Conservation (phyloP, 2,113 vertebrate genomes). For the crab-eating macaque (Macaca fascicularis) region DNA sequence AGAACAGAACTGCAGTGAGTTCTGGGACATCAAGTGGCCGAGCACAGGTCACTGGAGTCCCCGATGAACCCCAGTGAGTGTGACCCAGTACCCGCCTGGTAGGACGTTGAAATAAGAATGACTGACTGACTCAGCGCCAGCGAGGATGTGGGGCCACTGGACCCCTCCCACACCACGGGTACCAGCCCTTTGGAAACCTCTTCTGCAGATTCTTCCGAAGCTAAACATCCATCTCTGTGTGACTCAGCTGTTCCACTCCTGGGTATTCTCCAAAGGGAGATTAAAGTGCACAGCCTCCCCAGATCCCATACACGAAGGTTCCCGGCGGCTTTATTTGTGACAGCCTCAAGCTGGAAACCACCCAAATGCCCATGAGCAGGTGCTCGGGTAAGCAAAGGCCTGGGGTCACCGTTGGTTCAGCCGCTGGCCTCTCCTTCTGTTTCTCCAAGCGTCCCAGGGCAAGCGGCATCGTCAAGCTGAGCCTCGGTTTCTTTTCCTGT, state of each 20-base stretch:
- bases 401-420: accelerated
- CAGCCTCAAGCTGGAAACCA: accelerated
- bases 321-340: too few species aligned
- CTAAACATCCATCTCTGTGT: accelerated
- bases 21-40: accelerated
- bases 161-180: accelerated
- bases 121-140: accelerated
- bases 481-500: background rate
- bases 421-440: background rate
- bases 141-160: accelerated
- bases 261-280: background rate
- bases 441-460: too few species aligned
- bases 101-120: accelerated
- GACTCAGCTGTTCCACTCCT: background rate
- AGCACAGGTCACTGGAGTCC: accelerated
- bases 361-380: background rate
- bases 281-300: accelerated
- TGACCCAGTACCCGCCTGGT: accelerated
- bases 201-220: background rate
- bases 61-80: accelerated
- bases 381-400: background rate
- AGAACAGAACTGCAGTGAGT: accelerated
- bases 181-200: accelerated
- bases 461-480: accelerated
- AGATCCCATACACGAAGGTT: too few species aligned